Evolutionary conservation across 2,113 vertebrate species (phyloP).

Genomic region (Sinocyclocheilus grahami): DNA sequence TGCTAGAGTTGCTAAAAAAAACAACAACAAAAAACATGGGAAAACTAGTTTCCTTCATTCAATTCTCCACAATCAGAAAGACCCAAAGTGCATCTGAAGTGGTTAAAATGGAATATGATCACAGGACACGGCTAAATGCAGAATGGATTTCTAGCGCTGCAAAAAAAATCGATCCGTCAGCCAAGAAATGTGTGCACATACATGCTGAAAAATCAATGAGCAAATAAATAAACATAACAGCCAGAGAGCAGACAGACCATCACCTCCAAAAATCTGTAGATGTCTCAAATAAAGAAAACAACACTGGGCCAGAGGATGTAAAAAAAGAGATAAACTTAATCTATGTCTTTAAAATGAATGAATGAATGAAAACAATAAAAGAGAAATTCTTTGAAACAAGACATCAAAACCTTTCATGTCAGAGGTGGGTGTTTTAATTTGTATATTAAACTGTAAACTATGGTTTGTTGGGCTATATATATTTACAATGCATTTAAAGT

Average conservation of each 20-base stretch:
- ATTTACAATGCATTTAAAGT: background rate
- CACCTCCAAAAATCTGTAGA: slow-evolving; percentile 15
- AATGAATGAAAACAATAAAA: no score
- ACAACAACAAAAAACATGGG: background rate
- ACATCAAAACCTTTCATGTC: background rate
- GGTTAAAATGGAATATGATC: slow-evolving; percentile 45
- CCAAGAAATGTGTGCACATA: slow-evolving; percentile 56
- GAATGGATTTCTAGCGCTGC: slow-evolving; percentile 40
- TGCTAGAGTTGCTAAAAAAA: background rate
- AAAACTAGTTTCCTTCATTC: slow-evolving; percentile 35
- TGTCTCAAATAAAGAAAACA: slow-evolving; percentile 47
- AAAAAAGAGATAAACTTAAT: background rate
- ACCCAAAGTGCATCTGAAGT: slow-evolving; percentile 45
- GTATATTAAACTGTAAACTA: background rate
- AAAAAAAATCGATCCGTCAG: slow-evolving; percentile 48
- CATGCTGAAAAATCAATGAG: slow-evolving; percentile 72
- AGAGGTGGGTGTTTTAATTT: background rate
- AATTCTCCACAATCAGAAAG: slow-evolving; percentile 26
- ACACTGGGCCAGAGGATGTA: background rate
- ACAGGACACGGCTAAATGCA: slow-evolving; percentile 46
- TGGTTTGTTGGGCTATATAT: background rate
- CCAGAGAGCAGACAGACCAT: slow-evolving; percentile 63
- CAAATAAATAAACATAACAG: slow-evolving; percentile 65
- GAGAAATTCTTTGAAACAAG: no score
- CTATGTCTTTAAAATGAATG: background rate